A percentile compares a stretch with the other conserved stretches of the same genome.
Conservation (phyloP, 2,888 invertebrate genomes). For the Drosophila histrio region DNA sequence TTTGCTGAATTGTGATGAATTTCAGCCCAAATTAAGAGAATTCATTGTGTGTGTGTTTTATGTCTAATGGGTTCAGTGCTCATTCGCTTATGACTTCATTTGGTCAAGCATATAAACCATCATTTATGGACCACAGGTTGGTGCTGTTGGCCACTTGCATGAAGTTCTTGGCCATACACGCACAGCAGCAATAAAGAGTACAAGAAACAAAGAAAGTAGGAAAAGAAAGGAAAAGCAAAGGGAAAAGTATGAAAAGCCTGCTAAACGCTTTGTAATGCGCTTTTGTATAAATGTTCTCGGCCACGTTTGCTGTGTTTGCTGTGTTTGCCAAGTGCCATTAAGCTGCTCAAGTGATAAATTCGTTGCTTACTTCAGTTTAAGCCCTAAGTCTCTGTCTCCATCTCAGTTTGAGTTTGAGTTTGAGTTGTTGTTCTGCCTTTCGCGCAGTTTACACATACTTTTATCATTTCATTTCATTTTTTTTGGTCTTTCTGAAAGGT, state of each 20-base stretch:
- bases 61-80: slow-evolving; percentile 18
- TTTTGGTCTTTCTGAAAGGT: slow-evolving; percentile 44
- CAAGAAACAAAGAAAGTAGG: slow-evolving; percentile 27
- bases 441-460: slow-evolving; percentile 47
- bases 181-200: slow-evolving; percentile 26
- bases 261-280: slow-evolving; percentile 75
- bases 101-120: slow-evolving; percentile 39
- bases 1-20: background rate
- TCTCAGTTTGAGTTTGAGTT: slow-evolving; percentile 9
- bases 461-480: slow-evolving; percentile 8
- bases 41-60: slow-evolving; percentile 8
- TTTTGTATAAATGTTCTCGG: slow-evolving; percentile 54
- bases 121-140: slow-evolving; percentile 29
- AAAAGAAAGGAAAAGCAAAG: slow-evolving; percentile 22
- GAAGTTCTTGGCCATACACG: slow-evolving; percentile 34
- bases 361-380: slow-evolving; percentile 54
- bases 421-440: slow-evolving; percentile 3
- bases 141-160: background rate
- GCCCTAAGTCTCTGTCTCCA: background rate
- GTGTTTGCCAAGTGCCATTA: slow-evolving; percentile 70
- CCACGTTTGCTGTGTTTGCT: slow-evolving; percentile 1
- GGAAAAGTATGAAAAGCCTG: slow-evolving; percentile 26
- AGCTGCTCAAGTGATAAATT: slow-evolving; percentile 78
- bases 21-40: background rate
- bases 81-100: slow-evolving; percentile 53